Conservation (phyloP, 35 echinoderm and acorn worm genomes). For the Anneissia japonica region DNA sequence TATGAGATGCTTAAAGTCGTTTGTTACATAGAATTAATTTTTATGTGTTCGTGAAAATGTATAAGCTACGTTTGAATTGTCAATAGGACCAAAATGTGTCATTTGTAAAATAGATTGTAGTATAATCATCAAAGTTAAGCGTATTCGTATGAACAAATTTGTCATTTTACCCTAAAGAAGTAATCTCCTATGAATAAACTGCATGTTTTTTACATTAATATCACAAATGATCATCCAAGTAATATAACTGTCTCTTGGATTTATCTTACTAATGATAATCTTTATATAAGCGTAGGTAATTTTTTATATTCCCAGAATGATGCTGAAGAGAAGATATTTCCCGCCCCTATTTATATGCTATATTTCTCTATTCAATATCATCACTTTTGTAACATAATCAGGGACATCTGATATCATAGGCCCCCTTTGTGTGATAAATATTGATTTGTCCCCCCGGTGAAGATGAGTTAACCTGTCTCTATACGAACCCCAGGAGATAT, state of each 20-base stretch:
- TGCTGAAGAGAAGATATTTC: neutral
- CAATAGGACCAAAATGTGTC: no score
- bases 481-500: neutral
- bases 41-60: no score
- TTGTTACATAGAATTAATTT: no score
- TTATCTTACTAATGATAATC: neutral
- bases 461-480: neutral
- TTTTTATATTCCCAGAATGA: neutral
- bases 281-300: neutral
- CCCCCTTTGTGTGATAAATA: neutral
- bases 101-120: neutral
- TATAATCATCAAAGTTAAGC: neutral
- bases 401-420: neutral
- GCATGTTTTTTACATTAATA: neutral
- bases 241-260: neutral
- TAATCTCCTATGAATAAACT: neutral
- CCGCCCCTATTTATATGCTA: neutral
- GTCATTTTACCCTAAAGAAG: neutral
- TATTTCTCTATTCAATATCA: neutral
- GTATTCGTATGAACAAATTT: neutral
- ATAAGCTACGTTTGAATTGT: no score
- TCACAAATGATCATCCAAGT: neutral
- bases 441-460: neutral
- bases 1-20: no score
- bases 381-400: neutral